Evolutionary conservation across 2,797 vertebrate genomes (phyloP), one percentile per base, ranked within the genome.

Genomic region (Adelosebastes latens): DNA sequence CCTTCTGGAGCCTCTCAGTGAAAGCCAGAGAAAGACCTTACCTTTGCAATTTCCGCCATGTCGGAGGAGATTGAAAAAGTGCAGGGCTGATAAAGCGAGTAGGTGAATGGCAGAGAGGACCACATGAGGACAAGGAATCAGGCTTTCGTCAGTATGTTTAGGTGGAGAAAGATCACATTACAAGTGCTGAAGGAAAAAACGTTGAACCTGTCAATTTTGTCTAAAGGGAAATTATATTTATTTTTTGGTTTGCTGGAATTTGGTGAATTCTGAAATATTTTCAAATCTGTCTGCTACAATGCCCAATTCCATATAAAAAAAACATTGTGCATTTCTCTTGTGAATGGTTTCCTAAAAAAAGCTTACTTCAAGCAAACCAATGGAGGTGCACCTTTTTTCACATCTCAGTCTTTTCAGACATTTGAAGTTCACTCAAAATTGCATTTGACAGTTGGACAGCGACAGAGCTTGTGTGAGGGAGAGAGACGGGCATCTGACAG

Each of bases 401-500:
- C n/a, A 69, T 73, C 81, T 80, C 46, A 60, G 52, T 55, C 68
- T 67, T 74, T 77, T 73, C 46, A 73, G 87, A 52, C 34, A 39
- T 77, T 64, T 73, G 60, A 79, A 74, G 75, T 81, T 87, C 72
- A 71, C 77, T 87, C 78, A 73, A 49, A 80, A 84, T 81, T 62
- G 66, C 22, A 60, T 80, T 71, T 85, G 81, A 89, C 85, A 91
- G 78, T 72, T 79, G 84, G 85, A 85, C 77, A 14, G 69, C 77
- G 59, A 69, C 52, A 32, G 73, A 79, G 61, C 46, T 62, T 62
- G 78, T 74, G 66, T 58, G 79, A 76, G 80, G 63, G 80, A 72
- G 59, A 71, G 75, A 84, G 88, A 87, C 24, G 46, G 66, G 56
- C 82, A 87, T 89, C 86, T 94, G 94, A 93, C 94, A 95, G 91